These are phyloP conservation scores for Ictalurus furcatus DNA, from an alignment of 2,113 vertebrate genomes.

Conservation along the genomic window DNA sequence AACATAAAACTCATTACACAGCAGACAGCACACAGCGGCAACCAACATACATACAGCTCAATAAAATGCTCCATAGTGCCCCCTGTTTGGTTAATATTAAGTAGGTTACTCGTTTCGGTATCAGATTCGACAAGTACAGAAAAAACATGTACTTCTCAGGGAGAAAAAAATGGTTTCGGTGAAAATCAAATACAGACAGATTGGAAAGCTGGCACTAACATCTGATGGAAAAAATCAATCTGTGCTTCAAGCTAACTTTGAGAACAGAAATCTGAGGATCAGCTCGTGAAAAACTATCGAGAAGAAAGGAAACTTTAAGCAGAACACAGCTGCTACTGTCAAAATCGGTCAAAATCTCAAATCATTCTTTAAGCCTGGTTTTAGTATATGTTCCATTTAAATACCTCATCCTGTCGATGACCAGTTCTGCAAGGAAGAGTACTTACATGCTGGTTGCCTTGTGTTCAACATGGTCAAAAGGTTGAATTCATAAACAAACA, in stretches of 20 bases:
- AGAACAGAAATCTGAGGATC: background rate
- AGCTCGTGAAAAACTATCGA: background rate
- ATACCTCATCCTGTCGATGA: background rate
- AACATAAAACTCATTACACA: background rate
- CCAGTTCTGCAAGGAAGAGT: background rate
- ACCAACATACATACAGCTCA: background rate
- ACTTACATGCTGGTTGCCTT: slow-evolving; percentile 47
- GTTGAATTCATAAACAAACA: background rate
- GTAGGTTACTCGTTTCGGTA: background rate
- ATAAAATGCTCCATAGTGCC: background rate
- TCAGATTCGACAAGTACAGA: background rate
- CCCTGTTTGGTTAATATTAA: background rate
- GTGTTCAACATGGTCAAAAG: background rate
- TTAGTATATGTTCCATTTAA: background rate
- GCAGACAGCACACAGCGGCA: background rate
- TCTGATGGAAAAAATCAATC: background rate
- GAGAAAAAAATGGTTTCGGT: background rate
- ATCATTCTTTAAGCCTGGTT: background rate
- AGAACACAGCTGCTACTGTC: slow-evolving; percentile 16
- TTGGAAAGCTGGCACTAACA: slow-evolving; percentile 12
- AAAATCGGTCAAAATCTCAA: background rate
- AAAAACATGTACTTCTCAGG: background rate
- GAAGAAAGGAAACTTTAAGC: background rate
- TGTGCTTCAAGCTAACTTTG: background rate
- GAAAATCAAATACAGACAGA: background rate